A percentile compares a stretch with the other conserved stretches of the same genome.
These are phyloP conservation scores for Oenanthe oenanthe DNA, from an alignment of 2,113 vertebrate species.

Conservation along the genomic window DNA sequence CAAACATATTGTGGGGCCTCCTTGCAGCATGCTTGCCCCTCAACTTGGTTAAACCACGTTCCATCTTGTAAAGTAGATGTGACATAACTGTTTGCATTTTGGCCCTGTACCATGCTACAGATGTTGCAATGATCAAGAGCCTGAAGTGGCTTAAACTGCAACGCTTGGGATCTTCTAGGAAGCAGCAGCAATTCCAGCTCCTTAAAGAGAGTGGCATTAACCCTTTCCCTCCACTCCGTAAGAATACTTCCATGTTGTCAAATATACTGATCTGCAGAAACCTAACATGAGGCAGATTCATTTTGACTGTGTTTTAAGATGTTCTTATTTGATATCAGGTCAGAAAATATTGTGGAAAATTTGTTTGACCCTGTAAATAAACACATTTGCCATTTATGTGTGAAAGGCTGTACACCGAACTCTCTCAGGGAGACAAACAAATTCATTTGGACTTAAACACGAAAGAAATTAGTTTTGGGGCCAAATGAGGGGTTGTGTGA, in stretches of 20 bases:
- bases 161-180: not conserved
- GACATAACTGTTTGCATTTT: conserved; percentile 62
- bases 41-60: conserved; percentile 55
- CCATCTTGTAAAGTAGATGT: conserved; percentile 62
- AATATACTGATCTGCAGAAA: not conserved
- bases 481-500: not conserved
- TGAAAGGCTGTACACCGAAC: not conserved
- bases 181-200: not conserved
- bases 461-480: not conserved
- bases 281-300: not conserved
- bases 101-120: not conserved
- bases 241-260: not conserved
- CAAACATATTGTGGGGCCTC: conserved; percentile 64
- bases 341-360: not conserved
- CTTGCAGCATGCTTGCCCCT: conserved; percentile 55
- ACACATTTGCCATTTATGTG: not conserved
- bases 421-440: not conserved
- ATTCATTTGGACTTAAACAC: not conserved
- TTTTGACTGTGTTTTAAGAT: not conserved
- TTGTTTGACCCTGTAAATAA: not conserved
- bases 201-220: not conserved
- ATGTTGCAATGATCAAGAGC: conserved; percentile 42
- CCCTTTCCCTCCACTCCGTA: rapidly evolving
- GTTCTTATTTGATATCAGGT: not conserved
- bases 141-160: conserved; percentile 23